Base-by-base conservation (phyloP, 2,888 invertebrate genomes). In the Opisthograptis luteolata region DNA sequence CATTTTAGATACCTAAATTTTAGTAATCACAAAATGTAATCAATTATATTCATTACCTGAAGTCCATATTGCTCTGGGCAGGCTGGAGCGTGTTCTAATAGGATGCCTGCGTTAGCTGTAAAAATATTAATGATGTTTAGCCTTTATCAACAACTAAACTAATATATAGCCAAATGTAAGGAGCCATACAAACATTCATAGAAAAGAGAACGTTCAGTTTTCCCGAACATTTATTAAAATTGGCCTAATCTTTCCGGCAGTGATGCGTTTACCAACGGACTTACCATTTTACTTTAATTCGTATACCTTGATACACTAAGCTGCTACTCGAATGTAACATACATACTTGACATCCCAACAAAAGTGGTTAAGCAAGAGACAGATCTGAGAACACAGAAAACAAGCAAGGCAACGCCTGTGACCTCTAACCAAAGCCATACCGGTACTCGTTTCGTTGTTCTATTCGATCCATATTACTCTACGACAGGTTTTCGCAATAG, bases 21-120 rank as follows among this genome's bases (percentile, higher is more conserved):
- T n/a, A n/a, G n/a, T n/a, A n/a, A n/a, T n/a, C n/a, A n/a, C n/a
- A n/a, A 20, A 41, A 32, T 20, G 6, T 25, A 9, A 10, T 20
- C 15, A 10, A 7, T 20, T 22, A 12, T 30, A 24, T 35, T 24
- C 6, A 19, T 39, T 83, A 91, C 92, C 84, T 93, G 94, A 7
- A 94, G 93, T 27, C 97, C 97, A 72, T 95, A 91, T 40, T 92
- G 93, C 70, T 97, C 96, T 0, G 97, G 97, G 73, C 97, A 97
- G 17, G 93, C 92, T 3, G 96, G 95, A 1, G 94, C 92, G 58
- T 92, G 91, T 55, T 93, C 92, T 36, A 94, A 90, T 24, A 94
- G 82, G 8, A 93, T 90, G 31, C 93, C 93, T 46, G 92, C 93
- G 51, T 92, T 86, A 37, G 86, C 94, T 94, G 86, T 45, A 91